phyloP scores from a whole-genome alignment of 2,797 vertebrate species.

The Megaceryle alcyon region DNA sequence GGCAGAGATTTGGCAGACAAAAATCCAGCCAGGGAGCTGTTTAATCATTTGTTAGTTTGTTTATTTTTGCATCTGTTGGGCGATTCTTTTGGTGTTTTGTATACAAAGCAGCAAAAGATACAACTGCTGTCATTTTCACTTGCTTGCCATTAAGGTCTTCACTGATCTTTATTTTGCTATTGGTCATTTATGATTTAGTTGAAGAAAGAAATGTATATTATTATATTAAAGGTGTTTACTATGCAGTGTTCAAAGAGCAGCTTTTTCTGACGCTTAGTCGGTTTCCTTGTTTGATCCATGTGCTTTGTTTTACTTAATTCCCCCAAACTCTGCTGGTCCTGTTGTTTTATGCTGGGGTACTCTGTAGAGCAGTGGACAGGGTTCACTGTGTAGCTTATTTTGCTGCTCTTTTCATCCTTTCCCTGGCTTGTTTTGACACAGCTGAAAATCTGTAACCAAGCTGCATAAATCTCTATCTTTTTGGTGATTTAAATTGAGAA shows the following conservation, averaged over 20 bases:
- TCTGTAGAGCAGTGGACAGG: conserved; percentile 20
- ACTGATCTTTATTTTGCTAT: not conserved
- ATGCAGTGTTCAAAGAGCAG: not conserved
- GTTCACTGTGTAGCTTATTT: not conserved
- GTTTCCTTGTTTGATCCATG: not conserved
- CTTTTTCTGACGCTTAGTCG: not conserved
- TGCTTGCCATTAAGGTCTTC: not conserved
- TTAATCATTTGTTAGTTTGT: conserved; percentile 50
- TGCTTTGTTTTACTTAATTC: not conserved
- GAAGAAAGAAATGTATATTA: not conserved
- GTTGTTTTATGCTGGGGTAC: not conserved
- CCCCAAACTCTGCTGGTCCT: not conserved
- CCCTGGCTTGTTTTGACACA: not conserved
- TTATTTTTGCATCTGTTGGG: conserved; percentile 63
- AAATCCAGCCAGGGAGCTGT: conserved; percentile 41
- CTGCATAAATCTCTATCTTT: not conserved
- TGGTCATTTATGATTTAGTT: not conserved
- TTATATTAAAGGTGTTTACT: not conserved
- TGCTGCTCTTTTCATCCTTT: not conserved
- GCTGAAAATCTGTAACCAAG: not conserved
- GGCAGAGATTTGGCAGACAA: conserved; percentile 29
- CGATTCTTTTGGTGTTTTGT: conserved; percentile 37
- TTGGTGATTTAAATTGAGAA: not conserved
- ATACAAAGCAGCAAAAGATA: not conserved
- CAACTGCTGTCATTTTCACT: not conserved